Evolutionary conservation across 2,888 invertebrate species (phyloP).

Genomic region (Eupithecia centaureata): DNA sequence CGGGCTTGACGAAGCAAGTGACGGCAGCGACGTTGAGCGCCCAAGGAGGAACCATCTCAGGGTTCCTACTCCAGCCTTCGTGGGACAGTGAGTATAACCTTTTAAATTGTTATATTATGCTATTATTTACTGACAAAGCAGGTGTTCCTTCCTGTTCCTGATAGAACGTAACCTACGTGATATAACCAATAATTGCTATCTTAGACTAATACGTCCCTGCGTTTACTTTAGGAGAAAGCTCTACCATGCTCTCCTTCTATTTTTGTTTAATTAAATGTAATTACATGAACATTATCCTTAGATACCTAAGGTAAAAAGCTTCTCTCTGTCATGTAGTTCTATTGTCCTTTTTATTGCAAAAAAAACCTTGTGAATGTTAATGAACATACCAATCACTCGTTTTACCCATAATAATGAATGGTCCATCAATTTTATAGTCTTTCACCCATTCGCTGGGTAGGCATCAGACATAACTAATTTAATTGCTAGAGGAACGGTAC

Average conservation of each 20-base stretch:
- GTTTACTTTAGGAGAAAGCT: background rate
- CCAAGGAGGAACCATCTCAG: slow-evolving; percentile 69
- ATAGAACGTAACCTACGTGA: background rate
- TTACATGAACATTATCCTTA: background rate
- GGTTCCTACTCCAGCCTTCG: slow-evolving; percentile 72
- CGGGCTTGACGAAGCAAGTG: slow-evolving; percentile 74
- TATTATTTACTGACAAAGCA: background rate
- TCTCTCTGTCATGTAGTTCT: background rate
- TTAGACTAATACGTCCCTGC: background rate
- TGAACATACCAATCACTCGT: background rate
- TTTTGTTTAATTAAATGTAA: too few species aligned
- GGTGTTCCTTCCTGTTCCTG: background rate
- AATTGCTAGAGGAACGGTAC: slow-evolving; percentile 7
- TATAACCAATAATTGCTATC: background rate
- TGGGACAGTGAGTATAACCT: slow-evolving; percentile 67
- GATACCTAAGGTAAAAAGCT: too few species aligned
- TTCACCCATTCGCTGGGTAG: background rate
- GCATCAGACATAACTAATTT: background rate
- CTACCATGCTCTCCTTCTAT: background rate
- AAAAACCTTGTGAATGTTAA: background rate
- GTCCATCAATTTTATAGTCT: background rate
- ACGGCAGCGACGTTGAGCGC: slow-evolving; percentile 79
- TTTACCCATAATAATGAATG: background rate
- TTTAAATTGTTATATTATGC: background rate
- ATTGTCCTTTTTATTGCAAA: background rate